Evolutionary conservation across 2,888 invertebrate genomes (phyloP).

Genomic region (Xestia ashworthii): DNA sequence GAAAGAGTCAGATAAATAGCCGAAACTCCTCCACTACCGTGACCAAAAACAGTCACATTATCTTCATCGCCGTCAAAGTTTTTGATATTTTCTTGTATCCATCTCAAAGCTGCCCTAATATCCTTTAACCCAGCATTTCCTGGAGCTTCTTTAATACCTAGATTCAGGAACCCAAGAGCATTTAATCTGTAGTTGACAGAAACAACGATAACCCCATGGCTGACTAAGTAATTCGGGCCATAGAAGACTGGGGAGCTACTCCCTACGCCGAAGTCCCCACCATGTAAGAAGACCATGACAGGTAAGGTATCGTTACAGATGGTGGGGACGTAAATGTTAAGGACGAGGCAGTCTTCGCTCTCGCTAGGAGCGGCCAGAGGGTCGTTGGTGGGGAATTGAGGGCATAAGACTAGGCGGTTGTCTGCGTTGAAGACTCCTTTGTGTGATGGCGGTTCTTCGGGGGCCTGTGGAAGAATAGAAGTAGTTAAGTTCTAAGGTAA

Average conservation of each 20-base stretch:
- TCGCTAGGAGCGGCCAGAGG: conserved; percentile 84
- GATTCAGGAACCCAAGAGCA: conserved; percentile 86
- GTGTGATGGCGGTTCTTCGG: conserved; percentile 77
- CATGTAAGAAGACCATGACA: conserved; percentile 88
- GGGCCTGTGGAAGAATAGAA: conserved; percentile 74
- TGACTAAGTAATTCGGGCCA: conserved; percentile 86
- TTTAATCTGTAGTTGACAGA: conserved; percentile 89
- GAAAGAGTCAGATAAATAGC: conserved; percentile 85
- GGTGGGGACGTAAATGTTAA: conserved; percentile 84
- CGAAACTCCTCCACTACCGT: conserved; percentile 85
- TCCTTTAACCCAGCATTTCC: conserved; percentile 89
- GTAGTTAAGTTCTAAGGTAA: neutral
- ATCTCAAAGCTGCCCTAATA: conserved; percentile 85
- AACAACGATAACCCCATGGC: conserved; percentile 84
- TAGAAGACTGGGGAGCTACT: conserved; percentile 83
- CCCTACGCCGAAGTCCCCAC: conserved; percentile 87
- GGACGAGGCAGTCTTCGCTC: conserved; percentile 86
- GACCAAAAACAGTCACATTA: conserved; percentile 87
- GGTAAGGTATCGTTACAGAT: conserved; percentile 77
- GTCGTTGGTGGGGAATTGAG: conserved; percentile 84
- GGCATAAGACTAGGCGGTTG: conserved; percentile 80
- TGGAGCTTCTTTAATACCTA: conserved; percentile 83
- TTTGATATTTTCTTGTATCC: conserved; percentile 83
- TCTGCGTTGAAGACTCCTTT: conserved; percentile 83
- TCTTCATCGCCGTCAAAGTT: conserved; percentile 83